Conservation (phyloP, 2,888 invertebrate species). For the Entomobrya multifasciata region DNA sequence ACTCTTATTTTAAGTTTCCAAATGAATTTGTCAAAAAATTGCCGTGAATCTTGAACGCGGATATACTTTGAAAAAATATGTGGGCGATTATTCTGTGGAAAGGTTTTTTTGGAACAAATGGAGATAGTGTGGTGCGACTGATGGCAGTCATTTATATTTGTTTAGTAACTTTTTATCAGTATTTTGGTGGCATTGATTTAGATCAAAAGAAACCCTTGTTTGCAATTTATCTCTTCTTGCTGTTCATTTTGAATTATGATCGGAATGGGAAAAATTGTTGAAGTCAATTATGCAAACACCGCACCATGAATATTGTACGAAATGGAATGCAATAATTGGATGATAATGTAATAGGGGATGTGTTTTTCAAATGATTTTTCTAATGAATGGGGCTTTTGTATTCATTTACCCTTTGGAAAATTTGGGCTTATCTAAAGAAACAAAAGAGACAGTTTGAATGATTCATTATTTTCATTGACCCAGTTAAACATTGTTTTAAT, state of each 20-base stretch:
- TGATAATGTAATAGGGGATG: no score
- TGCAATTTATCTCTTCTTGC: not conserved
- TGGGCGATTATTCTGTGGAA: not conserved
- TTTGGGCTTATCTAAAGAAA: no score
- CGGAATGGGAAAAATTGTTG: not conserved
- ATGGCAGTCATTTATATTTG: conserved; percentile 51
- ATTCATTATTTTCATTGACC: conserved; percentile 30
- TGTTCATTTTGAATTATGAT: conserved; percentile 45
- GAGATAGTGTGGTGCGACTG: conserved; percentile 29
- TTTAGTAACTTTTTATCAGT: not conserved
- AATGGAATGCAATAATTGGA: conserved; percentile 52
- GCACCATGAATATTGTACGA: conserved; percentile 3
- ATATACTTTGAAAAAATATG: not conserved
- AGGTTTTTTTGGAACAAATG: conserved; percentile 12
- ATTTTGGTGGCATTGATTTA: not conserved
- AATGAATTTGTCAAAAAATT: conserved; percentile 65
- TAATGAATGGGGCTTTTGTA: no score
- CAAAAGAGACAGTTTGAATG: not conserved
- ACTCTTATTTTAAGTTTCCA: conserved; percentile 39
- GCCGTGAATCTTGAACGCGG: conserved; percentile 26
- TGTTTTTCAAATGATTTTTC: no score
- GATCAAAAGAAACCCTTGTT: conserved; percentile 13
- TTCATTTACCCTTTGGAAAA: no score
- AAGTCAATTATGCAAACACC: not conserved
- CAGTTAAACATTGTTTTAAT: conserved; percentile 7